Evolutionary conservation across 2,888 invertebrate species (phyloP).

Genomic region (Sepiola atlantica): DNA sequence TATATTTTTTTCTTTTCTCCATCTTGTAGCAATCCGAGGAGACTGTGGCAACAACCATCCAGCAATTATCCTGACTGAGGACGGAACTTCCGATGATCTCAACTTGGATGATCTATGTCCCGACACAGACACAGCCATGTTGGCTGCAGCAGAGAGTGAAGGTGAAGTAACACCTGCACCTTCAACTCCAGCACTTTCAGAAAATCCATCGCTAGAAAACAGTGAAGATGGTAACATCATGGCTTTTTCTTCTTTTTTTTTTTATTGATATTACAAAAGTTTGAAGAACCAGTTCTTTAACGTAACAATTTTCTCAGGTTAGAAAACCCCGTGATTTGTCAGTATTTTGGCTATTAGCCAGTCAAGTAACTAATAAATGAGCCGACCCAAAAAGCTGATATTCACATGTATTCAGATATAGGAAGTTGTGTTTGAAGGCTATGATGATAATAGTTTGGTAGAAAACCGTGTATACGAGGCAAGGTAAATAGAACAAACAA

Average conservation of each 20-base stretch:
- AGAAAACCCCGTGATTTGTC: too few species aligned
- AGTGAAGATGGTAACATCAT: conserved; percentile 61
- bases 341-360: too few species aligned
- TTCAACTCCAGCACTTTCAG: conserved; percentile 61
- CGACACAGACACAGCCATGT: conserved; percentile 62
- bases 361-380: too few species aligned
- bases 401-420: too few species aligned
- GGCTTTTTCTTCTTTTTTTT: not conserved
- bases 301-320: too few species aligned
- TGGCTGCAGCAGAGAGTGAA: conserved; percentile 71
- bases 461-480: too few species aligned
- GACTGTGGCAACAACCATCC: not conserved
- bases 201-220: conserved; percentile 63
- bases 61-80: not conserved
- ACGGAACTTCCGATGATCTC: conserved; percentile 61
- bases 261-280: too few species aligned
- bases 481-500: too few species aligned
- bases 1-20: not conserved
- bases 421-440: too few species aligned
- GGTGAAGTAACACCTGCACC: conserved; percentile 65
- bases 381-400: too few species aligned
- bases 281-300: too few species aligned
- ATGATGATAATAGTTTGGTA: too few species aligned
- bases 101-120: conserved; percentile 72
- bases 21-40: conserved; percentile 39